Conservation (phyloP, 2,797 vertebrate genomes). For the Cryptoprocta ferox region DNA sequence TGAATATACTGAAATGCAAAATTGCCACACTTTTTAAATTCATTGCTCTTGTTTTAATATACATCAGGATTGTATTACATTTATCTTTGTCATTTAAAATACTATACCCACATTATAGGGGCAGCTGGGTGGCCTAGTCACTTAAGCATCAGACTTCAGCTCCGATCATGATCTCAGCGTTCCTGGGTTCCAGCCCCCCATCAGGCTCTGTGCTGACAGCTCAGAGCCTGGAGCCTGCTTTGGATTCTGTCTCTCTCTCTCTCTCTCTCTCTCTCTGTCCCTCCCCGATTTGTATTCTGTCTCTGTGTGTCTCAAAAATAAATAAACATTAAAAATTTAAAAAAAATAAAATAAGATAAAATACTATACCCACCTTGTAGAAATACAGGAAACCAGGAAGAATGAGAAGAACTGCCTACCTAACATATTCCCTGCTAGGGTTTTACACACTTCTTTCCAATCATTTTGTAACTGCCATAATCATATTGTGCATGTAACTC, state of each 20-base stretch:
- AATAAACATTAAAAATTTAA: too few relatives aligned
- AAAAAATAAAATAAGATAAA: neutral
- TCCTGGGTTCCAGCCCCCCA: too few relatives aligned
- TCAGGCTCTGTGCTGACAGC: too few relatives aligned
- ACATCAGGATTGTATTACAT: neutral
- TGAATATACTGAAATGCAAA: neutral
- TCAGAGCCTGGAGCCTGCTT: too few relatives aligned
- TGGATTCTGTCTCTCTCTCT: too few relatives aligned
- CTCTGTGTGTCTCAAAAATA: too few relatives aligned
- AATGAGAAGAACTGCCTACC: neutral
- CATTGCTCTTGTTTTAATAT: neutral
- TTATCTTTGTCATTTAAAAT: conserved; percentile 2
- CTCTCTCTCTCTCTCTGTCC: too few relatives aligned
- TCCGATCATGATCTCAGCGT: too few relatives aligned
- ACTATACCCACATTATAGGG: neutral
- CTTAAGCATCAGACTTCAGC: too few relatives aligned
- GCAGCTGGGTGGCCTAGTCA: too few relatives aligned
- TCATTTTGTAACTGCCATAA: neutral
- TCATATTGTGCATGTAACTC: neutral
- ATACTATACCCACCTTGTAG: neutral
- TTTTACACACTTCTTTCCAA: neutral
- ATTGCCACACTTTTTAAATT: neutral
- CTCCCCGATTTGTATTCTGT: too few relatives aligned
- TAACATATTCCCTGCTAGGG: neutral
- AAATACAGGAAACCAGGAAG: neutral